phyloP scores from a whole-genome alignment of 2,888 invertebrate species.

The Strigamia transsilvanica region DNA sequence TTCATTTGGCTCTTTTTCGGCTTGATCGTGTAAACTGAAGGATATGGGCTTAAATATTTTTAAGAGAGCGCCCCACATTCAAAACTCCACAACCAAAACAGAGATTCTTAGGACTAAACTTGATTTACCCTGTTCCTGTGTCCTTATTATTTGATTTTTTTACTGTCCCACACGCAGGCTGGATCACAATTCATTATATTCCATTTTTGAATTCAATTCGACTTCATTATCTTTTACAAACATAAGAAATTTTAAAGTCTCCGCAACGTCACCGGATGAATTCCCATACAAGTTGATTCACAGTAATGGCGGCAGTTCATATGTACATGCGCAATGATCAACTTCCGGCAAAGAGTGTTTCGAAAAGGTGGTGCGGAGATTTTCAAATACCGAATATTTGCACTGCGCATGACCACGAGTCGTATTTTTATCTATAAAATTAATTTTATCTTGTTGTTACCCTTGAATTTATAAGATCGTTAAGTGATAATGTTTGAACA shows the following conservation, averaged over 20 bases:
- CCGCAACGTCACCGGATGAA: slow-evolving; percentile 34
- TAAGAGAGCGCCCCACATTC: slow-evolving; percentile 51
- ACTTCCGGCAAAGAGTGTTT: slow-evolving; percentile 4
- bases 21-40: slow-evolving; percentile 3
- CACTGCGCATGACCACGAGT: neutral
- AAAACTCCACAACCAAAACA: slow-evolving; percentile 27
- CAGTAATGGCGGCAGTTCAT: slow-evolving; percentile 10
- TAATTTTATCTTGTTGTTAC: neutral
- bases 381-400: neutral
- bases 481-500: too few species aligned
- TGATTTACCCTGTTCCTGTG: slow-evolving; percentile 17
- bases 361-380: neutral
- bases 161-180: neutral
- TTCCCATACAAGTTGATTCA: slow-evolving; percentile 27
- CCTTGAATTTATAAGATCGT: neutral
- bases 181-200: neutral
- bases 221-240: slow-evolving; percentile 9
- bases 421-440: neutral
- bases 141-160: neutral
- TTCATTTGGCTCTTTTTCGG: slow-evolving; percentile 41
- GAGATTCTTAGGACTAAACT: slow-evolving; percentile 17
- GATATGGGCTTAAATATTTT: slow-evolving; percentile 50
- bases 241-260: slow-evolving; percentile 20
- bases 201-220: neutral
- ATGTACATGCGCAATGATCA: neutral